Conservation (phyloP, 2,797 vertebrate genomes). For the Coracias cyanogaster region DNA sequence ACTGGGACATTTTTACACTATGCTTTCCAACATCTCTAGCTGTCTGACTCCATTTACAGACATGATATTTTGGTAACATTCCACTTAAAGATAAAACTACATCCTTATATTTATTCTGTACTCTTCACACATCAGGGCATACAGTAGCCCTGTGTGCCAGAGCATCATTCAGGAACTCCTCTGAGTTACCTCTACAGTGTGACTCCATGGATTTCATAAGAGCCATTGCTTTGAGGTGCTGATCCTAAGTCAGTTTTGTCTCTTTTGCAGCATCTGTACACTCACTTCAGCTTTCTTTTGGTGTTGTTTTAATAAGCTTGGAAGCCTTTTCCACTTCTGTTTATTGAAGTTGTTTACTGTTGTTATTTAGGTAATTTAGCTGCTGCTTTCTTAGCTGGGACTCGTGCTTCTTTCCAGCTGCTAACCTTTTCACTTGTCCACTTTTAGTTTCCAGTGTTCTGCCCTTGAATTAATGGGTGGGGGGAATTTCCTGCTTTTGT, state of each 20-base stretch:
- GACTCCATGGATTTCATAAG: neutral
- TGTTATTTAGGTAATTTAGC: neutral
- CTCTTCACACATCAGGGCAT: neutral
- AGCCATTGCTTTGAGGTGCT: neutral
- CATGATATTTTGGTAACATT: neutral
- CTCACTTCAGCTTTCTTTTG: neutral
- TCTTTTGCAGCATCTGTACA: neutral
- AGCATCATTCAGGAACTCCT: neutral
- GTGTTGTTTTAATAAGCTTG: neutral
- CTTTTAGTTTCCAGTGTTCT: neutral
- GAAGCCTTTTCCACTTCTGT: neutral
- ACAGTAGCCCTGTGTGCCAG: neutral
- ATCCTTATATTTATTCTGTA: neutral
- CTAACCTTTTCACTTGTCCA: neutral
- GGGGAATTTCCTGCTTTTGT: conserved; percentile 26
- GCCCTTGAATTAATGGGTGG: neutral
- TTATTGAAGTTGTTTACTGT: neutral
- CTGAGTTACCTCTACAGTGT: neutral
- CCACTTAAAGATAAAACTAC: neutral
- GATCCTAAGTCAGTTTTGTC: neutral
- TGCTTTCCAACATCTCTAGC: neutral
- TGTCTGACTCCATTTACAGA: neutral
- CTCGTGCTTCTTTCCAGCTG: neutral
- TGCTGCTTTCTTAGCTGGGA: neutral
- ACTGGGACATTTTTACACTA: neutral